These are phyloP conservation scores for Hyperopisus bebe DNA, from an alignment of 2,113 vertebrate genomes.

Conservation along the genomic window DNA sequence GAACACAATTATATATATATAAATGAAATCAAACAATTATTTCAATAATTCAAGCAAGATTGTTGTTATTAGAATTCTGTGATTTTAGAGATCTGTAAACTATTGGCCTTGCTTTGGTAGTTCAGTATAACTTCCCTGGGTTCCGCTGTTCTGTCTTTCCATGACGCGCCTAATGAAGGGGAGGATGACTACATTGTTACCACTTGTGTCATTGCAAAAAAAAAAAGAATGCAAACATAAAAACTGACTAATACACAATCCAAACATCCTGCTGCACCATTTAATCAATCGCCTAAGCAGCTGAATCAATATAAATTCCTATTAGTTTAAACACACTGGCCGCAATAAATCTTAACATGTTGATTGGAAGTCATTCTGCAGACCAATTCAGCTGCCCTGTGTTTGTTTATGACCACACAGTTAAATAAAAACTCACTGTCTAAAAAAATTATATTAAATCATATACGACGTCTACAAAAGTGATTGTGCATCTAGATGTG, in stretches of 20 bases:
- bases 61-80: background rate
- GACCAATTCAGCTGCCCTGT: background rate
- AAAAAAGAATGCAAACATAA: background rate
- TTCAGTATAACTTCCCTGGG: background rate
- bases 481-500: background rate
- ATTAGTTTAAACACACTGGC: background rate
- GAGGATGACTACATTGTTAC: background rate
- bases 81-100: background rate
- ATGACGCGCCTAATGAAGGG: background rate
- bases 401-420: background rate
- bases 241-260: background rate
- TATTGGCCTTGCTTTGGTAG: background rate
- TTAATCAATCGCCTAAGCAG: background rate
- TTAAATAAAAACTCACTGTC: background rate
- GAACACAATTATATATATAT: background rate
- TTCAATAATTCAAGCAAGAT: background rate
- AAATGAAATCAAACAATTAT: background rate
- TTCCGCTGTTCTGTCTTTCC: background rate
- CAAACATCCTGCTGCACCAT: background rate
- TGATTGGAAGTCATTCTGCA: background rate
- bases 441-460: background rate
- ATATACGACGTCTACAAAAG: background rate
- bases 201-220: background rate
- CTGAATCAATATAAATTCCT: slow-evolving; percentile 5
- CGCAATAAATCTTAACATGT: background rate